A percentile compares a stretch with the other conserved stretches of the same genome.
phyloP scores from a whole-genome alignment of 2,113 vertebrate species.

The Barnardius zonarius region DNA sequence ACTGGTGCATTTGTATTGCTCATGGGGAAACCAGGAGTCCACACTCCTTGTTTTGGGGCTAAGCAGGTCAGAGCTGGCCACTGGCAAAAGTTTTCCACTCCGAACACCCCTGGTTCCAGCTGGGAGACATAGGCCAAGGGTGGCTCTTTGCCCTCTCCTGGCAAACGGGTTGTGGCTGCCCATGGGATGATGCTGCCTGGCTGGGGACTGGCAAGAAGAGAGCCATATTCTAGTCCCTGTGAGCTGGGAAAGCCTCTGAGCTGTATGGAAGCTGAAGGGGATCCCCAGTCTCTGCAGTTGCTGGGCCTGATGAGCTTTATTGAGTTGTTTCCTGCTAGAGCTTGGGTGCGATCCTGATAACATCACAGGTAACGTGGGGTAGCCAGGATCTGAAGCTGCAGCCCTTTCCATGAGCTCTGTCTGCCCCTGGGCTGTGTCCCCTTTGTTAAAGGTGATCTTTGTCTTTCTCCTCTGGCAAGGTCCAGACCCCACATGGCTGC shows the following conservation, averaged over 20 bases:
- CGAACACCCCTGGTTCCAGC: neutral
- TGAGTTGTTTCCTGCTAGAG: neutral
- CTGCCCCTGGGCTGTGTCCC: neutral
- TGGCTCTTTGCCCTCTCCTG: neutral
- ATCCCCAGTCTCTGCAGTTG: neutral
- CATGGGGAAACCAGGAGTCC: neutral
- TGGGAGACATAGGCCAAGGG: neutral
- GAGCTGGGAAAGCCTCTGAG: neutral
- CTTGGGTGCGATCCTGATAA: neutral
- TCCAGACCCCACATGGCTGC: neutral
- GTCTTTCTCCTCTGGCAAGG: neutral
- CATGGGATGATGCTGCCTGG: neutral
- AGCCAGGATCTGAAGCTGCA: neutral
- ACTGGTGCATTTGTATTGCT: neutral
- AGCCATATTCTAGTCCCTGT: neutral
- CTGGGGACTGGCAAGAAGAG: neutral
- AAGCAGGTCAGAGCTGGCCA: neutral
- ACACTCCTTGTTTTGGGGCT: neutral
- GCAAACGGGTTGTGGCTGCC: neutral
- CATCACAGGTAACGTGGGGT: neutral
- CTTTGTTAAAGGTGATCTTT: neutral
- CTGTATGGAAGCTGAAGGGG: neutral
- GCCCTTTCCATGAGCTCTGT: neutral
- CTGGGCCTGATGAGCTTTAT: neutral
- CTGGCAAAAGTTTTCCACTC: neutral